Conservation (phyloP, 2,888 invertebrate species). For the Galeruca laticollis region DNA sequence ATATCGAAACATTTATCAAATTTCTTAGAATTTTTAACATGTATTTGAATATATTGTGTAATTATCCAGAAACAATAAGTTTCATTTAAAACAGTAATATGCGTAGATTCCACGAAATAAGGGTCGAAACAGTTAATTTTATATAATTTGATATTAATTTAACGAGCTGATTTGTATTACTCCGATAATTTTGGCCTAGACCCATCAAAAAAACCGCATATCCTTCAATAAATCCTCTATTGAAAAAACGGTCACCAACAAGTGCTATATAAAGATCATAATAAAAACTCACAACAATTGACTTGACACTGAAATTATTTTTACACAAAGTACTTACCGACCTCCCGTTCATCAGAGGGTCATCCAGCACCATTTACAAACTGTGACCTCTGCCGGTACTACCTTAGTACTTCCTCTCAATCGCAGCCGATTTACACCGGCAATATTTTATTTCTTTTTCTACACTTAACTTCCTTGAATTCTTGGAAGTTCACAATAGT, state of each 20-base stretch:
- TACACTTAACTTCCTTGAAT: conserved; percentile 31
- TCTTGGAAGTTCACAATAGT: conserved; percentile 27
- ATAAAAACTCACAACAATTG: conserved; percentile 3
- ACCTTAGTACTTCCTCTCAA: conserved; percentile 30
- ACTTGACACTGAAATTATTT: conserved; percentile 13
- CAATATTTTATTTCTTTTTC: conserved; percentile 34
- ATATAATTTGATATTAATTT: no score
- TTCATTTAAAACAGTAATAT: no score
- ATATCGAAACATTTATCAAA: no score
- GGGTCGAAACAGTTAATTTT: no score
- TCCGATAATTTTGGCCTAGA: neutral
- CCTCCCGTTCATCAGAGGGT: conserved; percentile 34
- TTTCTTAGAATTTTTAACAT: no score
- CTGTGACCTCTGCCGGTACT: conserved; percentile 35
- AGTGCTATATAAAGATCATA: neutral
- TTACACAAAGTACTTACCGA: conserved; percentile 4
- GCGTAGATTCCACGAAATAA: no score
- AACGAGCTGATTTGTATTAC: neutral
- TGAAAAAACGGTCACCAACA: neutral
- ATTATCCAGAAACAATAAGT: no score
- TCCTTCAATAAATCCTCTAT: neutral
- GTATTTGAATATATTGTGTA: no score
- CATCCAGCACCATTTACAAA: conserved; percentile 33
- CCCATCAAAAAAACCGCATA: neutral
- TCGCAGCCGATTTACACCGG: conserved; percentile 28